Evolutionary conservation across 2,888 invertebrate genomes (phyloP).

Genomic region (Beris morrisii): DNA sequence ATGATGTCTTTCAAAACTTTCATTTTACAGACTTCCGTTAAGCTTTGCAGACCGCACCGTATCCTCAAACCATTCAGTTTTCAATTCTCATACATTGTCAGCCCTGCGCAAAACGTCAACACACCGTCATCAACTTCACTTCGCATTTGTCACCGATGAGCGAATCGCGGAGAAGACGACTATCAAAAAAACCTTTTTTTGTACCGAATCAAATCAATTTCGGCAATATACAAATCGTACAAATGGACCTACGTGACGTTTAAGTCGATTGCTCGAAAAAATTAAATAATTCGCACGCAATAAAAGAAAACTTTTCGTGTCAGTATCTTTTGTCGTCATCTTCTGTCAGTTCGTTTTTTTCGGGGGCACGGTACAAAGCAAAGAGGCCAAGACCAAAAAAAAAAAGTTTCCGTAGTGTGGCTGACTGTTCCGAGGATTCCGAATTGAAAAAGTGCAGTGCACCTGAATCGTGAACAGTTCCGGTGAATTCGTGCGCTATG

Average conservation of each 20-base stretch:
- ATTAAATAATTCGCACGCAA: not conserved
- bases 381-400: constrained; percentile 12
- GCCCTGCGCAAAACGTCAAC: constrained; percentile 14
- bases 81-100: too few relatives aligned
- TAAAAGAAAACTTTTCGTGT: constrained; percentile 4
- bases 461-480: constrained; percentile 2
- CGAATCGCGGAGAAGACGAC: constrained; percentile 34
- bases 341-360: constrained; percentile 21
- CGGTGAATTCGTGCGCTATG: not conserved
- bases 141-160: constrained; percentile 39
- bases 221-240: constrained; percentile 13
- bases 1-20: too few relatives aligned
- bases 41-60: too few relatives aligned
- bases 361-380: constrained; percentile 30
- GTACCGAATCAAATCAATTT: constrained; percentile 10
- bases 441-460: constrained; percentile 17
- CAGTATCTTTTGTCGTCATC: constrained; percentile 23
- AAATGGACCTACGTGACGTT: constrained; percentile 18
- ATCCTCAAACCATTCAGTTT: too few relatives aligned
- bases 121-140: constrained; percentile 28
- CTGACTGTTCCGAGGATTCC: constrained; percentile 10
- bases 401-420: too few relatives aligned
- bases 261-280: not conserved
- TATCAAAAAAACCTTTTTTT: constrained; percentile 12
- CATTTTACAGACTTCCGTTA: too few relatives aligned